Conservation (phyloP, 2,888 invertebrate species). For the Brachyopa scutellaris region DNA sequence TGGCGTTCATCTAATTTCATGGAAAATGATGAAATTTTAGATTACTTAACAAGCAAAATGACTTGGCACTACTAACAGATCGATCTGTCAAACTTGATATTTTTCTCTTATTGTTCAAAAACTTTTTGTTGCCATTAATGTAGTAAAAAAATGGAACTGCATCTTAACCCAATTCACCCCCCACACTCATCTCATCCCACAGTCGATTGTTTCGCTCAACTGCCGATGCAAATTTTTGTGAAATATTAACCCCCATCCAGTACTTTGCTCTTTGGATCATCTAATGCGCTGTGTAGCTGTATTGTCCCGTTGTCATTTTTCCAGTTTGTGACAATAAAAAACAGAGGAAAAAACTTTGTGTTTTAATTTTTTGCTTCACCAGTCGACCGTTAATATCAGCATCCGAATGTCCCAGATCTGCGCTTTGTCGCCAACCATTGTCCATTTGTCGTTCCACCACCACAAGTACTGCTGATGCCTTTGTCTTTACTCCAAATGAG, state of each 20-base stretch:
- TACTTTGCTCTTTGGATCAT: slow-evolving; percentile 4
- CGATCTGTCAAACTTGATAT: no score
- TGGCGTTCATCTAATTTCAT: no score
- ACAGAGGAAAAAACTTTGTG: slow-evolving; percentile 6
- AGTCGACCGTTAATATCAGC: slow-evolving; percentile 70
- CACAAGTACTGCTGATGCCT: slow-evolving; percentile 34
- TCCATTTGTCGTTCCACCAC: slow-evolving; percentile 46
- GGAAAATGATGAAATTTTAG: no score
- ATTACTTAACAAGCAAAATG: no score
- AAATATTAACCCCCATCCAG: slow-evolving; percentile 29
- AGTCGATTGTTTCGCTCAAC: slow-evolving; percentile 6
- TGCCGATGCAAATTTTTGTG: slow-evolving; percentile 23
- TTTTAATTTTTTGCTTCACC: slow-evolving; percentile 60
- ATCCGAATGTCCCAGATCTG: slow-evolving; percentile 70
- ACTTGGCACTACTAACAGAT: no score
- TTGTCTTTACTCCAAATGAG: slow-evolving; percentile 51
- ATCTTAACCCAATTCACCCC: no score
- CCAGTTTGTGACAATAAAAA: neutral
- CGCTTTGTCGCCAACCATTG: slow-evolving; percentile 64
- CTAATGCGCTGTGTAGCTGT: neutral
- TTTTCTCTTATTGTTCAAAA: no score
- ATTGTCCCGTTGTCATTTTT: slow-evolving; percentile 8
- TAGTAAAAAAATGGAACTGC: no score
- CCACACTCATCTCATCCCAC: no score
- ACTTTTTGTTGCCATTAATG: no score